Conservation (phyloP, 2,797 vertebrate species). For the Synaphobranchus kaupii region DNA sequence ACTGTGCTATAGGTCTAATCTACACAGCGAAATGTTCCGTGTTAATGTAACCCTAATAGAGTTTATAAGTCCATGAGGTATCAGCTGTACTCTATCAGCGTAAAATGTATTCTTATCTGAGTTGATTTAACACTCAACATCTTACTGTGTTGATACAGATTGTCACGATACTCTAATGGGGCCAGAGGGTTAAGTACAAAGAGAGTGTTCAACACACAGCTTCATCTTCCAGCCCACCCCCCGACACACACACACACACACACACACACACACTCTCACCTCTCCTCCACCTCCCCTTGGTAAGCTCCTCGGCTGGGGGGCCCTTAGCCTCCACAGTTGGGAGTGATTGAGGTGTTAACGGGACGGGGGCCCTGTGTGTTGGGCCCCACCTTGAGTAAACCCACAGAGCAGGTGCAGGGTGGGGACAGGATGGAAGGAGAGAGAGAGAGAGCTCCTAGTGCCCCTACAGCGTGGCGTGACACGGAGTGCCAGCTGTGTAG, state of each 20-base stretch:
- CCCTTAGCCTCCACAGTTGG: neutral
- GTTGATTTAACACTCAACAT: neutral
- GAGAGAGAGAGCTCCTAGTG: constrained; percentile 42
- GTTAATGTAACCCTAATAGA: too few species aligned
- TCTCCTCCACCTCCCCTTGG: neutral
- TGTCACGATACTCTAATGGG: neutral
- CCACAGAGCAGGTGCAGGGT: constrained; percentile 55
- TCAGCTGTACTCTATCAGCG: neutral
- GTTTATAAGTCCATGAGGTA: neutral
- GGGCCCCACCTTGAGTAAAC: constrained; percentile 52
- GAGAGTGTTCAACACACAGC: neutral
- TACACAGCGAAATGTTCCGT: neutral
- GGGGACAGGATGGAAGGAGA: constrained; percentile 23
- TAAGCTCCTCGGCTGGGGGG: neutral
- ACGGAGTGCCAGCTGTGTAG: constrained; percentile 57
- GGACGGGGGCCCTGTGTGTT: constrained; percentile 40
- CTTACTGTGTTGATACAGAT: neutral
- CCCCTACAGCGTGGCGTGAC: constrained; percentile 56
- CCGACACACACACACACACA: neutral
- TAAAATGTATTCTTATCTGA: neutral
- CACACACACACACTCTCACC: neutral
- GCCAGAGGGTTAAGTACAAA: constrained; percentile 1
- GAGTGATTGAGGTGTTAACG: constrained; percentile 34
- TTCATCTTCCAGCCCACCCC: too few species aligned
- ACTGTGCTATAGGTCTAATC: neutral